Percentiles rank a stretch among this genome's conserved stretches.
These are phyloP conservation scores for Euleptes europaea DNA, from an alignment of 2,113 vertebrate species.

Conservation along the genomic window DNA sequence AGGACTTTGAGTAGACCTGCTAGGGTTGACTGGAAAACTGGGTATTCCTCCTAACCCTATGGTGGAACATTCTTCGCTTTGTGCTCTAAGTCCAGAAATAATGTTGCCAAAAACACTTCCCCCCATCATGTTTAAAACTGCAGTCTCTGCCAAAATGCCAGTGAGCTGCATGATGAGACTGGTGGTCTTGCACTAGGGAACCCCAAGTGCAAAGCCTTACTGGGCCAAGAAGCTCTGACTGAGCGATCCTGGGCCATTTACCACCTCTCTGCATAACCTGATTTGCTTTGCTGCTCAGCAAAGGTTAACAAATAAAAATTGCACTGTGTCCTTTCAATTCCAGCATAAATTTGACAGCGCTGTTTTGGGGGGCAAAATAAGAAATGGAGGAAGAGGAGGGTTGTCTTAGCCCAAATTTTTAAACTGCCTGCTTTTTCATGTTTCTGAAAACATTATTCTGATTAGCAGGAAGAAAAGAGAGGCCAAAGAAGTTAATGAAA, in stretches of 20 bases:
- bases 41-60: too few species aligned
- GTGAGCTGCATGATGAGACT: not conserved
- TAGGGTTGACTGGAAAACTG: too few species aligned
- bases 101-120: too few species aligned
- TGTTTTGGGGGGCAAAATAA: not conserved
- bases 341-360: not conserved
- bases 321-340: not conserved
- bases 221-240: not conserved
- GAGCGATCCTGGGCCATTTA: not conserved
- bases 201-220: not conserved
- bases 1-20: too few species aligned
- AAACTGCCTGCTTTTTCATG: not conserved
- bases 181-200: not conserved
- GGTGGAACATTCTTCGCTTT: too few species aligned
- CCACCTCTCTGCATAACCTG: not conserved
- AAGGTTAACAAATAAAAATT: not conserved
- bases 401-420: not conserved
- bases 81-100: too few species aligned
- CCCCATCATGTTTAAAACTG: too few species aligned
- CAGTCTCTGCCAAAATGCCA: not conserved
- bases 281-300: not conserved
- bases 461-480: constrained; percentile 80
- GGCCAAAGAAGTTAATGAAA: constrained; percentile 83
- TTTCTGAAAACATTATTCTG: constrained; percentile 11
- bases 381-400: not conserved